phyloP scores from a whole-genome alignment of 2,113 vertebrate species.

The Coryphaenoides rupestris region DNA sequence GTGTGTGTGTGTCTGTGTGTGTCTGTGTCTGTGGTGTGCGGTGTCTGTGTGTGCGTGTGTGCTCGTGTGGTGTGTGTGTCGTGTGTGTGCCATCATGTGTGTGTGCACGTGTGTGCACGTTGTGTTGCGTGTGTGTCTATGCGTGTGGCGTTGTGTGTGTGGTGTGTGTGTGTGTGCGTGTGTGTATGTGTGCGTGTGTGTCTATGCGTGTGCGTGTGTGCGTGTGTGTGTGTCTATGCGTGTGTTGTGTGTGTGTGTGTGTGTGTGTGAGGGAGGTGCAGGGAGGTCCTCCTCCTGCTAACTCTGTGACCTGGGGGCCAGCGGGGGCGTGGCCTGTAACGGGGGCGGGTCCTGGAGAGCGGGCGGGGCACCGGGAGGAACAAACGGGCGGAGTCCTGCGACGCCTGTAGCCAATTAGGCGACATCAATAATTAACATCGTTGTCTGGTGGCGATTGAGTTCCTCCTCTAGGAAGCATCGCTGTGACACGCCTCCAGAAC shows the following conservation, averaged over 20 bases:
- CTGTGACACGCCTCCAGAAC: constrained; percentile 96
- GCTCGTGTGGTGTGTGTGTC: neutral
- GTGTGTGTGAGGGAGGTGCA: neutral
- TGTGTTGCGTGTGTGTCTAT: no score
- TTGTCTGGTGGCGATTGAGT: constrained; percentile 86
- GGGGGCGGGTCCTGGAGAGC: constrained; percentile 82
- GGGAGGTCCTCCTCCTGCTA: constrained; percentile 72
- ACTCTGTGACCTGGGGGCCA: constrained; percentile 79
- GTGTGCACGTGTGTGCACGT: no score
- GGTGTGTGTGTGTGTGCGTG: neutral
- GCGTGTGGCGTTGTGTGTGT: neutral
- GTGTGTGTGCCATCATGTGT: no score
- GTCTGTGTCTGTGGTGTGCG: neutral
- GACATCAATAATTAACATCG: constrained; percentile 94
- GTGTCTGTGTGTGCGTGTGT: neutral
- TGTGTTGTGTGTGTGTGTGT: neutral
- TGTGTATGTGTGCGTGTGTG: neutral
- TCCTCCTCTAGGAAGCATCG: constrained; percentile 82
- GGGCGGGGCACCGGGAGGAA: constrained; percentile 82
- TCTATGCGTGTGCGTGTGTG: no score
- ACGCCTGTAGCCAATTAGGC: constrained; percentile 98
- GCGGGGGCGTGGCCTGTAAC: constrained; percentile 70
- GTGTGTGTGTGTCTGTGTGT: no score
- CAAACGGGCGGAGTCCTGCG: constrained; percentile 87
- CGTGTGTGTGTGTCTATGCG: neutral